These are phyloP conservation scores for Tachystola acroxantha DNA, from an alignment of 2,888 invertebrate species.

Conservation along the genomic window DNA sequence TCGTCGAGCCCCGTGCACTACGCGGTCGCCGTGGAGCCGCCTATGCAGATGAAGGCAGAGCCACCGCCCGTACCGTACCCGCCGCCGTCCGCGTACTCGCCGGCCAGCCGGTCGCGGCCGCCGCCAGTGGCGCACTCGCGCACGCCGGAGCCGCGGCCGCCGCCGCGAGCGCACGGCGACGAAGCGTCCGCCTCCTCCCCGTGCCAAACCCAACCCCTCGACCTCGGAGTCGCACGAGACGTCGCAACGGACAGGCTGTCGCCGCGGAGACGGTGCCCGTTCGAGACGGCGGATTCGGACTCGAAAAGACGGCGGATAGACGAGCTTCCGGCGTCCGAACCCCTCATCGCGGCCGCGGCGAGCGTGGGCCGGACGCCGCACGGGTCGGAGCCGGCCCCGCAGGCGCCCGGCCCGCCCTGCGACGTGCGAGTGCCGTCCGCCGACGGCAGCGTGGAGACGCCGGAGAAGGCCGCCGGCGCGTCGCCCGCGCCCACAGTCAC, in stretches of 20 bases:
- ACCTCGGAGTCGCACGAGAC: conserved; percentile 84
- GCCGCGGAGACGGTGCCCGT: conserved; percentile 82
- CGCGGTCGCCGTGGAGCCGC: conserved; percentile 54
- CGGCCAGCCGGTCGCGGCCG: conserved; percentile 51
- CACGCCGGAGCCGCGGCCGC: conserved; percentile 70
- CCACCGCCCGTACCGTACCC: conserved; percentile 65
- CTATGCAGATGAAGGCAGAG: conserved; percentile 78
- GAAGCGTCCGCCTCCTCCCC: conserved; percentile 52
- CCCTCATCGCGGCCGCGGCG: conserved; percentile 84
- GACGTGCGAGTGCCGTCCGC: conserved; percentile 79
- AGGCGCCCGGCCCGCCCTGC: conserved; percentile 63
- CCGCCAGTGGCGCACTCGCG: conserved; percentile 77
- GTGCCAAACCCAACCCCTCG: conserved; percentile 88
- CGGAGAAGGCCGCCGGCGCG: conserved; percentile 69
- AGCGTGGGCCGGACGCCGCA: conserved; percentile 84
- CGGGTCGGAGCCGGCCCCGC: conserved; percentile 68
- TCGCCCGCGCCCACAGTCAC: conserved; percentile 59
- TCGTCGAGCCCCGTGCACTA: conserved; percentile 71
- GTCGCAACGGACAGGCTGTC: conserved; percentile 77
- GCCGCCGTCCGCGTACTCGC: conserved; percentile 57
- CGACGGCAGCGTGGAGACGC: conserved; percentile 78
- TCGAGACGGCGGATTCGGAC: conserved; percentile 73
- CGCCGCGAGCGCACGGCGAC: conserved; percentile 51
- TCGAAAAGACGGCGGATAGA: conserved; percentile 82
- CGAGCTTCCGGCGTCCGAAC: conserved; percentile 75